Conservation (phyloP, 2,888 invertebrate species). For the Dynastes maya region DNA sequence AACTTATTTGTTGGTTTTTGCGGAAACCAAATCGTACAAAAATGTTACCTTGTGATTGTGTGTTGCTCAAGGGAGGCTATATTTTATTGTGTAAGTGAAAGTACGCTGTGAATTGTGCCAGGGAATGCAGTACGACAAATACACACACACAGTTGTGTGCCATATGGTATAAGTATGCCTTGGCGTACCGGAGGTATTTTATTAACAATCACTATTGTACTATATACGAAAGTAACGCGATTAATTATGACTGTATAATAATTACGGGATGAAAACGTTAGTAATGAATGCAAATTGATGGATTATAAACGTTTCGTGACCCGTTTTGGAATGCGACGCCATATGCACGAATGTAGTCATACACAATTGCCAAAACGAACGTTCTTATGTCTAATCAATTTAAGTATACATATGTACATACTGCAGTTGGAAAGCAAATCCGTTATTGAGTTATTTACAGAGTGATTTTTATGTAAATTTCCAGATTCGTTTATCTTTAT, state of each 20-base stretch:
- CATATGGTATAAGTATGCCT: slow-evolving; percentile 52
- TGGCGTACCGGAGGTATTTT: slow-evolving; percentile 37
- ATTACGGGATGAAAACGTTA: slow-evolving; percentile 55
- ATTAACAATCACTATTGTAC: slow-evolving; percentile 30
- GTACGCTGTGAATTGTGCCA: slow-evolving; percentile 52
- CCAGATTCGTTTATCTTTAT: too few species aligned
- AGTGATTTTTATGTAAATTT: too few species aligned
- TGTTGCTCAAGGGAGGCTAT: slow-evolving; percentile 49
- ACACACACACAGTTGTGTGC: slow-evolving; percentile 46
- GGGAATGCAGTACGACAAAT: slow-evolving; percentile 53
- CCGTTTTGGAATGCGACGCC: slow-evolving; percentile 9
- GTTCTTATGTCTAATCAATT: slow-evolving; percentile 1
- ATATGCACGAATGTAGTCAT: neutral
- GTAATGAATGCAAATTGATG: slow-evolving; percentile 37
- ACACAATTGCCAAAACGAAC: neutral
- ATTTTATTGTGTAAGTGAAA: slow-evolving; percentile 54
- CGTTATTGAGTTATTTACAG: slow-evolving; percentile 1
- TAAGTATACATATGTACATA: slow-evolving; percentile 15
- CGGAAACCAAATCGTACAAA: slow-evolving; percentile 22
- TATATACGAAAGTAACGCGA: slow-evolving; percentile 23
- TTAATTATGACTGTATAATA: slow-evolving; percentile 49
- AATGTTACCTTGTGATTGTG: slow-evolving; percentile 25
- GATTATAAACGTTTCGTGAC: slow-evolving; percentile 2
- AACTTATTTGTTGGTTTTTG: neutral
- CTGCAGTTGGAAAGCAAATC: neutral